A percentile compares a stretch with the other conserved stretches of the same genome.
Evolutionary conservation across 2,888 invertebrate species (phyloP).

Genomic region (Scaeva pyrastri): DNA sequence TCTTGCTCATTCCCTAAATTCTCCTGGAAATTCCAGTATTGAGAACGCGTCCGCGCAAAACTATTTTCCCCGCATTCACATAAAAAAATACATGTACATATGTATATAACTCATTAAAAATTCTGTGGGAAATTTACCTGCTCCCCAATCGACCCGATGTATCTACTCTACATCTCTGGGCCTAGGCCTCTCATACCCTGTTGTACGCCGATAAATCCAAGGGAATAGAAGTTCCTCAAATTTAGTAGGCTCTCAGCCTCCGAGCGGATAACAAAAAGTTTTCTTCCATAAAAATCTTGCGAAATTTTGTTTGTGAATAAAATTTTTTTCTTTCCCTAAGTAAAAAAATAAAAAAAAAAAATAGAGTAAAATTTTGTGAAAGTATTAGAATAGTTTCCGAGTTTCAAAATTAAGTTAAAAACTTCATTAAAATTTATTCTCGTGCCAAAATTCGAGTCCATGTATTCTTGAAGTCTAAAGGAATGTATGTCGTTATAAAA

Average conservation of each 20-base stretch:
- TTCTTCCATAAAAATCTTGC: constrained; percentile 66
- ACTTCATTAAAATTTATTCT: background rate
- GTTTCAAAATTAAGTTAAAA: background rate
- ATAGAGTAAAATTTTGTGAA: background rate
- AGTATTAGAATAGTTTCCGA: background rate
- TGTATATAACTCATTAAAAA: constrained; percentile 57
- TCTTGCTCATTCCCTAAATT: constrained; percentile 1
- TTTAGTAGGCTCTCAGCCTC: constrained; percentile 84
- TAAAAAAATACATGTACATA: background rate
- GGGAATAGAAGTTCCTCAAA: constrained; percentile 78
- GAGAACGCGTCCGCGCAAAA: constrained; percentile 66
- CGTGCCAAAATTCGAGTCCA: constrained; percentile 31
- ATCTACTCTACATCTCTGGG: constrained; percentile 63
- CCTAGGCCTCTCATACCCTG: constrained; percentile 64
- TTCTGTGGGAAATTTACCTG: constrained; percentile 70
- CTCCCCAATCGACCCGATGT: constrained; percentile 67
- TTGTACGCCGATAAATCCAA: constrained; percentile 54
- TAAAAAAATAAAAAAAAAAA: constrained; percentile 12
- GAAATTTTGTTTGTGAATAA: constrained; percentile 50
- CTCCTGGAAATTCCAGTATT: constrained; percentile 64
- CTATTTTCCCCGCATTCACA: constrained; percentile 5
- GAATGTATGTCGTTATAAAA: constrained; percentile 54
- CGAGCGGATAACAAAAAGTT: constrained; percentile 83
- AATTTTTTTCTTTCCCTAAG: constrained; percentile 5
- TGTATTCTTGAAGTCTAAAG: background rate